phyloP scores from a whole-genome alignment of 2,797 vertebrate species.

The Okamejei kenojei region DNA sequence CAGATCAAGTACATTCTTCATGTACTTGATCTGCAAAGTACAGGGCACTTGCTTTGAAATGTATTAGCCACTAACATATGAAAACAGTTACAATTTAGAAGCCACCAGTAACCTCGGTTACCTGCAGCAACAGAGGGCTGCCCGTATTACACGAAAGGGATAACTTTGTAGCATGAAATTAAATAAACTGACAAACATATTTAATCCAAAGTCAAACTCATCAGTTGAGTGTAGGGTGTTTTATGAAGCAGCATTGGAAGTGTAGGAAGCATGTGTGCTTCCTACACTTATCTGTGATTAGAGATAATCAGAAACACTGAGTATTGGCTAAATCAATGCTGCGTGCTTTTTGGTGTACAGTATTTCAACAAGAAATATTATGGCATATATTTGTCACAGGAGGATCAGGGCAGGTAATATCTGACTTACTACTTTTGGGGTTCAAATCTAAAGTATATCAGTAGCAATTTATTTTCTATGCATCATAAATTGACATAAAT shows the following conservation, averaged over 20 bases:
- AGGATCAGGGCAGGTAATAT: background rate
- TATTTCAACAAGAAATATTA: background rate
- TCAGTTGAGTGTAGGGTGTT: background rate
- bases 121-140: background rate
- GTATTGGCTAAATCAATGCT: background rate
- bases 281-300: no score
- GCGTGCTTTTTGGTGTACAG: background rate
- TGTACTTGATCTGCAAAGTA: background rate
- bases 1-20: no score
- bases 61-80: slow-evolving; percentile 25
- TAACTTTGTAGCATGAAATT: background rate
- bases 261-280: background rate
- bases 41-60: slow-evolving; percentile 16
- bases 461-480: background rate
- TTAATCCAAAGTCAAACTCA: background rate
- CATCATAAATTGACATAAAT: background rate
- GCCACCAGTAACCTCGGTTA: background rate
- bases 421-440: background rate
- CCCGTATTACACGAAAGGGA: slow-evolving; percentile 9
- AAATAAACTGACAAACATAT: background rate
- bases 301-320: background rate
- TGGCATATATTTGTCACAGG: no score
- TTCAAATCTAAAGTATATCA: background rate
- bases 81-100: slow-evolving; percentile 29
- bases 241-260: background rate